Evolutionary conservation across 2,888 invertebrate species (phyloP), one percentile per base, ranked within the genome.

Genomic region (Drosophila vallismaia): DNA sequence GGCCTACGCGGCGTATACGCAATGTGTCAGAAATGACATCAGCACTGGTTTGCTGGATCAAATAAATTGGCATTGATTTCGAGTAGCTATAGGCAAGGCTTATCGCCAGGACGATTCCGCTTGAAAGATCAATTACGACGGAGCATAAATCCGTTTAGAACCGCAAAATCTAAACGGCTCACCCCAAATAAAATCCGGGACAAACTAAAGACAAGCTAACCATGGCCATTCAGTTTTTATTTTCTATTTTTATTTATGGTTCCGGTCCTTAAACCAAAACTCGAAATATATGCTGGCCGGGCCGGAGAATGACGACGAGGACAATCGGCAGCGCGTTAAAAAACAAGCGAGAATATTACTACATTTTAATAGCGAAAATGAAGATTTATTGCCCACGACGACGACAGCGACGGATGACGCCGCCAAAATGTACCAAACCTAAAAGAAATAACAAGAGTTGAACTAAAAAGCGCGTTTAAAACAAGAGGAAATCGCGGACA

Each of bases 281-380:
- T 68, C 70, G 69, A 76, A 71, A 74, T 72, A 72, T 59, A 72
- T 50, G 28, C 33, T 49, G 64, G 44, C 8, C 12, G 14, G 14
- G 40, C 38, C 44, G 56, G 48, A 49, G 53, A 64, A 72, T 64
- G 52, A 60, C 52, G 50, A 53, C 75, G 67, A 69, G 73, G 63
- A 76, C 76, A 82, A 75, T 71, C 75, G 71, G 69, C 72, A 66
- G 59, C 59, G 71, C 75, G 70, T 74, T 85, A 73, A 72, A 58
- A 69, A 73, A 56, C 48, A 59, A 49, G 31, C 54, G 36, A 75
- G 80, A 86, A 84, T 86, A 84, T 86, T 86, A 84, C 86, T 86
- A 84, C 81, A 86, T 86, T 84, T 84, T 78, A 84, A 84, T 86
- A 84, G 78, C 78, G 76, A 77, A 86, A 80, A 84, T 84, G 71